These are phyloP conservation scores for Octodon degus DNA, from an alignment of 2,113 vertebrate genomes.

Conservation along the genomic window DNA sequence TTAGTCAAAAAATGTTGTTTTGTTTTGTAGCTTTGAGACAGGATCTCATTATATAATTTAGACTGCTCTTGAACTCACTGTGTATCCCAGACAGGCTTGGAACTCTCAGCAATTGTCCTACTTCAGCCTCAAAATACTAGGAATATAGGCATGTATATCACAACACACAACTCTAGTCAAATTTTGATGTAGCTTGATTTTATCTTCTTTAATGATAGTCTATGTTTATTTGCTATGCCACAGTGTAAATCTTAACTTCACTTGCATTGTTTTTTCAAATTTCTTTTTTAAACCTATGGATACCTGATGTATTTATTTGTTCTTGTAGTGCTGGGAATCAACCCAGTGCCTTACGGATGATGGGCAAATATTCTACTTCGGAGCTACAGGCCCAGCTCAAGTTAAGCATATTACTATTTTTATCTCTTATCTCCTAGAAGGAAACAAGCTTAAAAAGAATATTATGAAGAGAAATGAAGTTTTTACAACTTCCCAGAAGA, in stretches of 20 bases:
- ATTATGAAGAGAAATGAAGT: conserved; percentile 32
- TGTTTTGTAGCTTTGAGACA: not conserved
- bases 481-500: conserved; percentile 34
- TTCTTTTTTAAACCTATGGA: not conserved
- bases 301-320: not conserved
- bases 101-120: not conserved
- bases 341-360: not conserved
- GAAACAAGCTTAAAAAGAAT: conserved; percentile 22
- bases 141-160: not conserved
- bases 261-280: not conserved
- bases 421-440: conserved; percentile 3
- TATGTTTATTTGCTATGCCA: not conserved
- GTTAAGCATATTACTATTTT: not conserved
- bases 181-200: not conserved
- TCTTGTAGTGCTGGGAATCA: not conserved
- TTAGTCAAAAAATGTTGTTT: not conserved
- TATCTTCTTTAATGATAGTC: not conserved
- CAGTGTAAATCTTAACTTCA: not conserved
- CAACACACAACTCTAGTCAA: not conserved
- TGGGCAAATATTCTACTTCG: not conserved
- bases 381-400: not conserved
- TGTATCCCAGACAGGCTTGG: not conserved
- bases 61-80: not conserved
- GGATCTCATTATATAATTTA: not conserved
- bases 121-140: not conserved